Conservation (phyloP, 2,888 invertebrate genomes). For the Linnaemya tessellans region DNA sequence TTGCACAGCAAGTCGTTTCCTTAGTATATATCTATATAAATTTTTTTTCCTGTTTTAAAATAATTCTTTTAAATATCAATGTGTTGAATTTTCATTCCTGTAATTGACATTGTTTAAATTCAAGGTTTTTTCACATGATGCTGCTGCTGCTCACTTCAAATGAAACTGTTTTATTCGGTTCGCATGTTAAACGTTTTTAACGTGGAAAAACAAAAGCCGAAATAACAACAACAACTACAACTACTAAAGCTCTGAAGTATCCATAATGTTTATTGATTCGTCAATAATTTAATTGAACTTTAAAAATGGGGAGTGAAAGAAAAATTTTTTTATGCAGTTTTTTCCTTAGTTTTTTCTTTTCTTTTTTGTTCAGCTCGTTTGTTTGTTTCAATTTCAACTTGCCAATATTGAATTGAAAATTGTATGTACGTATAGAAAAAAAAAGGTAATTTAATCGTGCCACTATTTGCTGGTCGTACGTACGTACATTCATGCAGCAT, state of each 20-base stretch:
- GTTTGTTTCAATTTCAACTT: constrained; percentile 37
- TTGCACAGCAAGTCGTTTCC: not conserved
- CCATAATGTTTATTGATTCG: constrained; percentile 68
- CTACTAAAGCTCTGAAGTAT: constrained; percentile 3
- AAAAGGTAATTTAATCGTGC: constrained; percentile 48
- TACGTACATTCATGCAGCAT: constrained; percentile 20
- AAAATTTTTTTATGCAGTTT: constrained; percentile 20
- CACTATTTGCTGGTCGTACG: not conserved
- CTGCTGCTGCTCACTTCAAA: constrained; percentile 23
- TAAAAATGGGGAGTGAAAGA: constrained; percentile 52
- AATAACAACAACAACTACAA: not conserved
- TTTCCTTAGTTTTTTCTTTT: constrained; percentile 15
- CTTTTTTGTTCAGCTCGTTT: constrained; percentile 39
- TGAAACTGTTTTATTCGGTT: constrained; percentile 24
- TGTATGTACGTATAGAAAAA: constrained; percentile 15
- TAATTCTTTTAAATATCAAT: constrained; percentile 58
- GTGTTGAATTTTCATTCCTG: constrained; percentile 71
- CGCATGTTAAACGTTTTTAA: constrained; percentile 37
- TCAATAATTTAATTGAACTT: constrained; percentile 72
- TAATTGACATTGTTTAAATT: constrained; percentile 71
- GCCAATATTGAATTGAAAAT: constrained; percentile 45
- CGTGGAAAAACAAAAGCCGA: constrained; percentile 30
- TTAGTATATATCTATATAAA: not conserved
- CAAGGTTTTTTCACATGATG: constrained; percentile 33
- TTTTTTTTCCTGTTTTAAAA: constrained; percentile 23